Evolutionary conservation across 2,797 vertebrate species (phyloP).

Genomic region (Epinephelus coioides): DNA sequence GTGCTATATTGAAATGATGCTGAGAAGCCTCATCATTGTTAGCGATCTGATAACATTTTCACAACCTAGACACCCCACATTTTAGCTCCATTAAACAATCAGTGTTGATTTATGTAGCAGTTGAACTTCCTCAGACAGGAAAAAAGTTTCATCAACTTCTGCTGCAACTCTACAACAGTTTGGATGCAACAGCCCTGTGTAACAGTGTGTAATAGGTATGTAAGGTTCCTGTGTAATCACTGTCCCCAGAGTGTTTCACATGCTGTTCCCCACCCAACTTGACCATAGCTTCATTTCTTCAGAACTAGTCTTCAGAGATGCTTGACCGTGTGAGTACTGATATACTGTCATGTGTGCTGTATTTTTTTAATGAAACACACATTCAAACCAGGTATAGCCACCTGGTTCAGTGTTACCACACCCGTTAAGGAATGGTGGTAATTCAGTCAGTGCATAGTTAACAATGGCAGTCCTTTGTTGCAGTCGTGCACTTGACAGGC

Average conservation of each 20-base stretch:
- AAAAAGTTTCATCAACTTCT: not conserved
- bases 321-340: not conserved
- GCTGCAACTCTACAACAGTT: not conserved
- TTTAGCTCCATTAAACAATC: too few species aligned
- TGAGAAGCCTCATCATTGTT: not conserved
- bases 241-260: not conserved
- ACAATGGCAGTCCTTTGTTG: not conserved
- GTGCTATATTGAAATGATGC: too few species aligned
- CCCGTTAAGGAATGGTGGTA: not conserved
- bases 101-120: not conserved
- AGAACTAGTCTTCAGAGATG: too few species aligned
- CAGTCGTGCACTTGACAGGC: too few species aligned
- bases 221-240: conserved; percentile 1
- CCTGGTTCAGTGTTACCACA: not conserved
- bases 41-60: not conserved
- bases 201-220: not conserved
- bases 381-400: not conserved
- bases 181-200: not conserved
- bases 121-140: not conserved
- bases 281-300: too few species aligned
- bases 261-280: too few species aligned
- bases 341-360: not conserved
- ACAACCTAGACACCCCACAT: too few species aligned
- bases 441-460: not conserved
- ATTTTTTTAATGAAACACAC: not conserved